phyloP scores from a whole-genome alignment of 1,140 invertebrate species.

The Drosophila insularis region DNA sequence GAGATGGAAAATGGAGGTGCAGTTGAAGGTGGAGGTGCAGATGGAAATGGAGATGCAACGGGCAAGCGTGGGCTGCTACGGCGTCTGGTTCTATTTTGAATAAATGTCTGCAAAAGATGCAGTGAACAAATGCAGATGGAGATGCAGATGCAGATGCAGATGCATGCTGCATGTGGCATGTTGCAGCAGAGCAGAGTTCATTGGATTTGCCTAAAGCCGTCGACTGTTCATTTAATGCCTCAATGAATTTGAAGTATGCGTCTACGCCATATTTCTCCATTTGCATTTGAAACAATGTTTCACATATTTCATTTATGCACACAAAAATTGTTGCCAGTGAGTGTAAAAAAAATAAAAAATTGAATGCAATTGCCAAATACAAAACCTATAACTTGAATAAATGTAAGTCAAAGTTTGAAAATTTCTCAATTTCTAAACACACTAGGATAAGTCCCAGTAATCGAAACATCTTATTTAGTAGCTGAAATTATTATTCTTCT shows the following conservation, averaged over 20 bases:
- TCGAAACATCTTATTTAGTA: too few species aligned
- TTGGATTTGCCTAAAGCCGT: constrained; percentile 47
- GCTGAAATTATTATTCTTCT: too few species aligned
- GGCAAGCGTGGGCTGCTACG: constrained; percentile 47
- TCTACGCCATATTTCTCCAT: constrained; percentile 28
- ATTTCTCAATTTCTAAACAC: too few species aligned
- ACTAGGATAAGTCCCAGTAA: too few species aligned
- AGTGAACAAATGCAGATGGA: constrained; percentile 7
- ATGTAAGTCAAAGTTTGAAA: too few species aligned
- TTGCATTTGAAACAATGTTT: constrained; percentile 4
- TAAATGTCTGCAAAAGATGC: constrained; percentile 44
- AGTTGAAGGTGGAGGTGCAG: constrained; percentile 12
- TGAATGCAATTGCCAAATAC: too few species aligned
- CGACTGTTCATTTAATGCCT: constrained; percentile 49
- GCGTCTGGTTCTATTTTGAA: constrained; percentile 45
- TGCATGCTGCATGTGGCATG: constrained; percentile 33
- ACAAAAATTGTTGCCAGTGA: too few species aligned
- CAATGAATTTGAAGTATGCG: constrained; percentile 21
- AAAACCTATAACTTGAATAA: too few species aligned
- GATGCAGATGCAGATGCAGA: not conserved
- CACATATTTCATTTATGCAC: not conserved
- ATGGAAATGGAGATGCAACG: not conserved
- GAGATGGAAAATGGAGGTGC: not conserved
- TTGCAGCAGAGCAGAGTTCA: constrained; percentile 57
- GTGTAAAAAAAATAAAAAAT: too few species aligned